A percentile compares a stretch with the other conserved stretches of the same genome.
Conservation (phyloP, 2,797 vertebrate species). For the Pseudopleuronectes americanus region DNA sequence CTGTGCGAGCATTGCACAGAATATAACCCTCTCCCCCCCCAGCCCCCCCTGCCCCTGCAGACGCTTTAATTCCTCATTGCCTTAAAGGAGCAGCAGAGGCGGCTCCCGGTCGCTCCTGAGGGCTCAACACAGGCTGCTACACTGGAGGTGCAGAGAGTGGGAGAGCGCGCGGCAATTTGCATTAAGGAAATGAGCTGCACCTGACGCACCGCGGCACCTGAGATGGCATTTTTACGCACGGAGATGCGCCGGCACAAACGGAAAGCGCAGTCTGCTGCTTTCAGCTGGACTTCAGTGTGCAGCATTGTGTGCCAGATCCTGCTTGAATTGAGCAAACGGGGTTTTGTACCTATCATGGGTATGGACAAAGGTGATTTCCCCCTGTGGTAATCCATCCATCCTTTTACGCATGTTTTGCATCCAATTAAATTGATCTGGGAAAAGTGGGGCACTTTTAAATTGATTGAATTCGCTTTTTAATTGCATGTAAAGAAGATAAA, state of each 20-base stretch:
- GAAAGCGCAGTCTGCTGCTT: conserved; percentile 47
- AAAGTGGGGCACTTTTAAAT: too few relatives aligned
- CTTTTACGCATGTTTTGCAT: conserved; percentile 32
- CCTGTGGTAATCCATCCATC: neutral
- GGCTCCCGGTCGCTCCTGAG: conserved; percentile 70
- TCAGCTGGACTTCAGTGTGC: conserved; percentile 51
- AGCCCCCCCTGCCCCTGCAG: conserved; percentile 75
- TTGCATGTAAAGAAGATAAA: too few relatives aligned
- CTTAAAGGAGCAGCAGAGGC: conserved; percentile 88
- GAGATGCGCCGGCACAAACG: conserved; percentile 40
- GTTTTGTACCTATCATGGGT: conserved; percentile 4
- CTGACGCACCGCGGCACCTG: conserved; percentile 70
- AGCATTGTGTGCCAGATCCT: conserved; percentile 8
- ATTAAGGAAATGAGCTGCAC: conserved; percentile 76
- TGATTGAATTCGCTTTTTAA: too few relatives aligned
- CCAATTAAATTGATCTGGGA: too few relatives aligned
- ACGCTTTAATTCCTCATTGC: conserved; percentile 83
- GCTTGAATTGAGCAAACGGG: conserved; percentile 14
- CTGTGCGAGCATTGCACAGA: conserved; percentile 82
- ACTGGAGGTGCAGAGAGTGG: conserved; percentile 43
- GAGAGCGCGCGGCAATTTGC: conserved; percentile 57
- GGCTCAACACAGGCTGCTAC: conserved; percentile 45
- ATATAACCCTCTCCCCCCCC: conserved; percentile 73
- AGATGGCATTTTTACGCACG: conserved; percentile 71
- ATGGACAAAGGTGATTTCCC: neutral